A percentile compares a stretch with the other conserved stretches of the same genome.
Conservation (phyloP, 2,888 invertebrate species). For the Spisula subtruncata region DNA sequence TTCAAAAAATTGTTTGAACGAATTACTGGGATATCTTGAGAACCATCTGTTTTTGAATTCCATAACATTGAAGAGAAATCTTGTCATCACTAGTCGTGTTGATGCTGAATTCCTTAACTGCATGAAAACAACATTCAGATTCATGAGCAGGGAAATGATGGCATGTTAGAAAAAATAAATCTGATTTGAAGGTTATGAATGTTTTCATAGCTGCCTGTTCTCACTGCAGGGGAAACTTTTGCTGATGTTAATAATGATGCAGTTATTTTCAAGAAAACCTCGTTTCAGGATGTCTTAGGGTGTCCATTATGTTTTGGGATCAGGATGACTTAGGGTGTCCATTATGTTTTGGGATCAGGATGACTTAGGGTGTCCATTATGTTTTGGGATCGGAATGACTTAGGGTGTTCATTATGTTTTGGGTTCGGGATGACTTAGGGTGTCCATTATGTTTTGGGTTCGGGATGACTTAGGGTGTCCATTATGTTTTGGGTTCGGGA, state of each 20-base stretch:
- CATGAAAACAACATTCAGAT: background rate
- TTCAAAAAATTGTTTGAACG: background rate
- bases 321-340: too few relatives aligned
- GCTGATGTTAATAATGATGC: background rate
- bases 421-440: too few relatives aligned
- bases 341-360: too few relatives aligned
- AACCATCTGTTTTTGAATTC: constrained; percentile 29
- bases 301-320: too few relatives aligned
- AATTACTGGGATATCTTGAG: background rate
- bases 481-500: too few relatives aligned
- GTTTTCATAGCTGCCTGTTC: constrained; percentile 1
- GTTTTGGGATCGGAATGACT: too few relatives aligned
- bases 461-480: too few relatives aligned
- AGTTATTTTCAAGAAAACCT: background rate
- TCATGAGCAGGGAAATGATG: background rate
- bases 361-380: too few relatives aligned
- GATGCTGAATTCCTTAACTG: background rate
- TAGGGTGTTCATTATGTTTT: too few relatives aligned
- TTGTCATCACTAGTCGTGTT: background rate
- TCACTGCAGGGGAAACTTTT: background rate
- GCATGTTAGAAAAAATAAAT: background rate
- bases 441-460: too few relatives aligned
- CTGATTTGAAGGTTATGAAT: constrained; percentile 3
- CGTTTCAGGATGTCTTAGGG: too few relatives aligned
- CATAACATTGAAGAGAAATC: background rate